phyloP scores from a whole-genome alignment of 2,888 invertebrate species.

The Dastarcus helophoroides region DNA sequence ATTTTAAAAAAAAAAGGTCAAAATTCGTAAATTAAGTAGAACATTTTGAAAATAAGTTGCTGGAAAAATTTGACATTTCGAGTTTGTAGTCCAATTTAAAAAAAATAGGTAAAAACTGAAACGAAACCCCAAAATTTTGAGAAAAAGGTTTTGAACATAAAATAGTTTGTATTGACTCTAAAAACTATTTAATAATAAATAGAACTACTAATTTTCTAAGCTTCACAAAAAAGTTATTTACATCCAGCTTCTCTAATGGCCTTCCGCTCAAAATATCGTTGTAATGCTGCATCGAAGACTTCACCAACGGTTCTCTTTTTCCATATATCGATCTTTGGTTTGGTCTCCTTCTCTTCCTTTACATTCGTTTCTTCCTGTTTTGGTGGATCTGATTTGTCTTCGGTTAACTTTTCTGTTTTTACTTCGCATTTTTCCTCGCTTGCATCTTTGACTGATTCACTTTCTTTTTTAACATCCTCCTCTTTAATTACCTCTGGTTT shows the following conservation, averaged over 20 bases:
- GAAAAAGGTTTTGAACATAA: too few relatives aligned
- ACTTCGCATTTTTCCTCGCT: neutral
- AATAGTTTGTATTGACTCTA: too few relatives aligned
- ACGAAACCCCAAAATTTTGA: too few relatives aligned
- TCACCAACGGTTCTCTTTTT: conserved; percentile 73
- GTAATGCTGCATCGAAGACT: conserved; percentile 61
- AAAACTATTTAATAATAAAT: too few relatives aligned
- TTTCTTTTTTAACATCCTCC: neutral
- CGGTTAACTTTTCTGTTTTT: neutral
- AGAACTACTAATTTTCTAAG: too few relatives aligned
- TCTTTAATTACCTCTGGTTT: conserved; percentile 15
- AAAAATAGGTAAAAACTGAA: too few relatives aligned
- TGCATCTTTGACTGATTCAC: neutral
- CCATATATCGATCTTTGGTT: conserved; percentile 61
- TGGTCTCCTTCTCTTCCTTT: conserved; percentile 9
- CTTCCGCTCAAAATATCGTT: conserved; percentile 66
- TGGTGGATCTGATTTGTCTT: conserved; percentile 10
- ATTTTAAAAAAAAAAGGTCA: too few relatives aligned
- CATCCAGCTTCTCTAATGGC: conserved; percentile 31
- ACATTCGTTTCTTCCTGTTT: conserved; percentile 11
- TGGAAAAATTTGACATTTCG: too few relatives aligned
- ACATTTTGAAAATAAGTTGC: too few relatives aligned
- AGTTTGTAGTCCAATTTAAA: too few relatives aligned
- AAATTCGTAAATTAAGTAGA: too few relatives aligned
- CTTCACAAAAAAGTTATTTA: too few relatives aligned